Evolutionary conservation across 2,797 vertebrate species (phyloP).

Genomic region (Pitangus sulphuratus): DNA sequence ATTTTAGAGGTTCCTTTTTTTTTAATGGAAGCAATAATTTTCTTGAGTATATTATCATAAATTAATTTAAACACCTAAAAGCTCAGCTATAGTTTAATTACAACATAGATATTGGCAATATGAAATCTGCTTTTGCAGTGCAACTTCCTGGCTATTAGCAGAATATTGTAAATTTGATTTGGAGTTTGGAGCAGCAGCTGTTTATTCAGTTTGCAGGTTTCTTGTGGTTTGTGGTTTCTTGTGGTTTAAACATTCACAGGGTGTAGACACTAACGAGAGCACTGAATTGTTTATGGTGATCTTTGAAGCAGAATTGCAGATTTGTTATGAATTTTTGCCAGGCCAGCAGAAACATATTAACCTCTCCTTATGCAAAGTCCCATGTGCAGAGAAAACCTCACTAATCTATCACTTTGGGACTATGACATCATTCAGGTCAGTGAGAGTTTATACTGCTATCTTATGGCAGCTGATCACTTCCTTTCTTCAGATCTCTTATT

Average conservation of each 20-base stretch:
- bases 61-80: slow-evolving; percentile 51
- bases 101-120: neutral
- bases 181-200: slow-evolving; percentile 56
- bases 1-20: slow-evolving; percentile 6
- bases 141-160: slow-evolving; percentile 52
- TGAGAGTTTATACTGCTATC: neutral
- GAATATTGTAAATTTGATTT: slow-evolving; percentile 44
- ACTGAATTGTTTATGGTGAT: slow-evolving; percentile 65
- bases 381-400: neutral
- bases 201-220: slow-evolving; percentile 70
- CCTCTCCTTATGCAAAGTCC: slow-evolving; percentile 16
- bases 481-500: neutral
- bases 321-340: slow-evolving; percentile 46
- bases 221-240: slow-evolving; percentile 71
- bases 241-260: slow-evolving; percentile 69
- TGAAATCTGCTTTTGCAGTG: slow-evolving; percentile 54
- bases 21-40: slow-evolving; percentile 20
- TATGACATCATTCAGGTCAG: neutral
- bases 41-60: slow-evolving; percentile 12
- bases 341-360: slow-evolving; percentile 35
- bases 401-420: neutral
- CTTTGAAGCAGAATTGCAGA: slow-evolving; percentile 41
- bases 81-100: slow-evolving; percentile 25
- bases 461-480: rapidly evolving
- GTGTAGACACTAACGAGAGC: slow-evolving; percentile 62